Conservation (phyloP, 2,888 invertebrate genomes). For the Cybosia mesomella region DNA sequence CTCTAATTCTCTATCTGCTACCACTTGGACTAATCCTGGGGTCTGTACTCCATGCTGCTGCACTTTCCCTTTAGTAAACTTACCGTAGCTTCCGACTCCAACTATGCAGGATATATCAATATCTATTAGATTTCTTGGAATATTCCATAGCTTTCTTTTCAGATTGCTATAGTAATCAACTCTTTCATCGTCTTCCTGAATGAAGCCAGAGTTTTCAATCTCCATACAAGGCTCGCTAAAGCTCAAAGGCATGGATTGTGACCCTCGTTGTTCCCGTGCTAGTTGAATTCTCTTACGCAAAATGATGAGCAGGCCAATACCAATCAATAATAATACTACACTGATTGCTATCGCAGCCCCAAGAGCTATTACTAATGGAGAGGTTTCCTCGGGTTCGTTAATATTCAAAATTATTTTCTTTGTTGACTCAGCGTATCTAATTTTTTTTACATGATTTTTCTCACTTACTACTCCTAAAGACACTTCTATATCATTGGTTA, state of each 20-base stretch:
- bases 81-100: conserved; percentile 92
- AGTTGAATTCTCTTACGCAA: conserved; percentile 82
- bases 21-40: conserved; percentile 88
- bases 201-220: conserved; percentile 93
- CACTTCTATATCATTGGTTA: conserved; percentile 88
- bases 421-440: conserved; percentile 88
- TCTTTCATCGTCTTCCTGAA: conserved; percentile 90
- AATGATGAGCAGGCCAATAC: conserved; percentile 88
- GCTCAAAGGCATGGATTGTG: conserved; percentile 89
- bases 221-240: conserved; percentile 93
- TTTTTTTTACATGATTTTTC: conserved; percentile 88
- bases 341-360: conserved; percentile 90
- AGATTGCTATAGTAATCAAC: conserved; percentile 91
- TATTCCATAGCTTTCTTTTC: conserved; percentile 91
- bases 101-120: conserved; percentile 90
- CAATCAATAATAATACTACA: conserved; percentile 89
- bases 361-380: conserved; percentile 82
- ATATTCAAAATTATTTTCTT: conserved; percentile 85
- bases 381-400: conserved; percentile 80
- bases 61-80: conserved; percentile 91
- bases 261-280: conserved; percentile 80
- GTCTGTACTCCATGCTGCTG: conserved; percentile 87
- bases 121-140: conserved; percentile 90
- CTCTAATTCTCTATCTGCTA: conserved; percentile 86
- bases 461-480: conserved; percentile 91